Evolutionary conservation across 2,113 vertebrate species (phyloP).

Genomic region (Hydrochoerus hydrochaeris): DNA sequence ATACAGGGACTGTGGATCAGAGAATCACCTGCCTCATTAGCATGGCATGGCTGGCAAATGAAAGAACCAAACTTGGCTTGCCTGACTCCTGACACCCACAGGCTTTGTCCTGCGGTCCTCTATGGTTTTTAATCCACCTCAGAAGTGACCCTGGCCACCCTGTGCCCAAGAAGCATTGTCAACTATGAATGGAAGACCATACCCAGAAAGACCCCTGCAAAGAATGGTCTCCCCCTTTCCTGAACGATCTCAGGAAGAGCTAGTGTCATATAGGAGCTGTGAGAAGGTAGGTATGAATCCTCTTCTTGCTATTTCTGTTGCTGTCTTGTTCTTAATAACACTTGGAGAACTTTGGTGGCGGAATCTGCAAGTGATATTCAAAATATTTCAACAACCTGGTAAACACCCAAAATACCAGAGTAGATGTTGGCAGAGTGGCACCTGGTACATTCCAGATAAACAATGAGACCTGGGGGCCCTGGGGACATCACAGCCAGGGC

Average conservation of each 20-base stretch:
- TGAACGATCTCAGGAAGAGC: not conserved
- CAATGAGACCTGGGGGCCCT: not conserved
- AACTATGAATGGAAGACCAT: not conserved
- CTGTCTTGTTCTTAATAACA: conserved; percentile 26
- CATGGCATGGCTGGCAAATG: not conserved
- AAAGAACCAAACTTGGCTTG: no score
- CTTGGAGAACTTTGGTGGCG: not conserved
- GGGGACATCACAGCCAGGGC: not conserved
- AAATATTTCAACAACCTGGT: not conserved
- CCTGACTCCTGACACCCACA: not conserved
- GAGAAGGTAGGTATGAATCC: not conserved
- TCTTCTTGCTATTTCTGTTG: not conserved
- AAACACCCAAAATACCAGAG: not conserved
- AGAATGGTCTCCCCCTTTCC: not conserved
- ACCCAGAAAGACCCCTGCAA: not conserved
- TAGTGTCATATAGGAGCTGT: not conserved
- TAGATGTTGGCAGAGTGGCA: not conserved
- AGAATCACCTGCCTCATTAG: not conserved
- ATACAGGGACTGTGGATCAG: no score
- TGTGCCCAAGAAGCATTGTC: not conserved
- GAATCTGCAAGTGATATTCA: conserved; percentile 4
- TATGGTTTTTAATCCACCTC: not conserved
- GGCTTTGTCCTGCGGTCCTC: not conserved
- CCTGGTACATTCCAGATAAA: not conserved
- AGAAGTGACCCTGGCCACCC: not conserved